Base-by-base conservation (phyloP, 2,113 vertebrate species). In the Struthio camelus region DNA sequence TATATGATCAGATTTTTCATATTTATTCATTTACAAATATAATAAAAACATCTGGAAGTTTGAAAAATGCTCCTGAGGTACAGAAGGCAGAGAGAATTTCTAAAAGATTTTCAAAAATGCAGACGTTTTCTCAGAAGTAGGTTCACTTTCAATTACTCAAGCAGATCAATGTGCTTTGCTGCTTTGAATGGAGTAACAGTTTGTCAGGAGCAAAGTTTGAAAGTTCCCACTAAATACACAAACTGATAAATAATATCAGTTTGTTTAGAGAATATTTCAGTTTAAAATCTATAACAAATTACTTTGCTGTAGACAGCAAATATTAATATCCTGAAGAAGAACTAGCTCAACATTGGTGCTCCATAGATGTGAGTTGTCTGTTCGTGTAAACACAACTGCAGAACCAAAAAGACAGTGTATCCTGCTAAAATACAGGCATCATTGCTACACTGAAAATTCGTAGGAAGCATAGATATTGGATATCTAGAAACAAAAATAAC, bases 291-390 rank as follows among this genome's bases (percentile, higher is more conserved):
- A 50, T 19, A 79, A 46, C 51, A 69, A 7, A 9, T 36, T 19
- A 19, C 9, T 54, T 81, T 50, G 28, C 10, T 75, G 19, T 28
- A 61, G n/a, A n/a, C 2, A 54, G 25, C 1, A 64, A 71, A 66
- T 80, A 51, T 2, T 69, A 40, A 70, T 38, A n/a, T 34, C 11
- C 18, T 59, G 10, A 2, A 80, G 69, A 75, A 92, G 81, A 79
- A 61, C 11, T 62, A 11, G 8, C 42, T 79, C 40, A 51, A 0
- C 1, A 7, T 16, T 50, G 11, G 14, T 67, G 19, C 4, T 79
- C 15, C 34, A 12, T 64, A 6, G 42, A 42, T 0, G 1, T 32
- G 58, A 56, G 9, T 1, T 34, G 3, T 56, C 30, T 65, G 38
- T 6, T 64, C 67, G 56, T 12, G 54, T 1, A 3, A 79, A 79